Evolutionary conservation across 1,140 invertebrate genomes (phyloP).

Genomic region (Sitobion miscanthi): DNA sequence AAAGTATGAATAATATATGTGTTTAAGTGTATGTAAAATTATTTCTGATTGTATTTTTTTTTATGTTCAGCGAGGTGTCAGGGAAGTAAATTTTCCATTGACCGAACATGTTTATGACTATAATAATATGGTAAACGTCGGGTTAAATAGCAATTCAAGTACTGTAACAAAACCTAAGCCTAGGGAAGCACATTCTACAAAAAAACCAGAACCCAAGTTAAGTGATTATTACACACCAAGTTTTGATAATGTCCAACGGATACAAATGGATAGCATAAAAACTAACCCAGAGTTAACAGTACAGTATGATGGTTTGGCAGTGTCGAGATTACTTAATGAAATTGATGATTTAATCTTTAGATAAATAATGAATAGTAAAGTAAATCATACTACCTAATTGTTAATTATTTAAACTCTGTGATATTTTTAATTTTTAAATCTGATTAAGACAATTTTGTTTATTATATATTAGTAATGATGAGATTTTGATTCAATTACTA

Average conservation of each 20-base stretch:
- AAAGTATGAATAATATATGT: not conserved
- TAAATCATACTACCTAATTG: not conserved
- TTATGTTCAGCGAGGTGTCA: not conserved
- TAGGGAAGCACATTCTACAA: not conserved
- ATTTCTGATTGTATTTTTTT: not conserved
- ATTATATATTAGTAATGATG: not conserved
- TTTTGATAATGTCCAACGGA: slow-evolving; percentile 31
- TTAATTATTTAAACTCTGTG: not conserved
- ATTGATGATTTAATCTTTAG: slow-evolving; percentile 33
- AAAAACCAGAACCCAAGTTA: slow-evolving; percentile 31
- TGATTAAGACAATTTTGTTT: not conserved
- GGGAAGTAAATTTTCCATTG: slow-evolving; percentile 27
- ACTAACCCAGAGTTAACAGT: slow-evolving; percentile 21
- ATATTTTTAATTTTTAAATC: not conserved
- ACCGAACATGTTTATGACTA: not conserved
- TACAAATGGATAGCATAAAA: not conserved
- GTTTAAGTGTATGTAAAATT: too few species aligned
- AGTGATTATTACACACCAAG: slow-evolving; percentile 34
- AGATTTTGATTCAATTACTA: not conserved
- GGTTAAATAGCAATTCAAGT: not conserved
- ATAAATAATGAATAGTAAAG: not conserved
- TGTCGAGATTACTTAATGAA: slow-evolving; percentile 18
- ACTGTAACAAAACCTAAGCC: not conserved
- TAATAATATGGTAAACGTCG: slow-evolving; percentile 26
- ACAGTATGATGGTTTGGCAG: slow-evolving; percentile 37